Percentiles rank a stretch among this genome's conserved stretches.
Evolutionary conservation across 1,140 invertebrate species (phyloP).

Genomic region (Drosophila repleta): DNA sequence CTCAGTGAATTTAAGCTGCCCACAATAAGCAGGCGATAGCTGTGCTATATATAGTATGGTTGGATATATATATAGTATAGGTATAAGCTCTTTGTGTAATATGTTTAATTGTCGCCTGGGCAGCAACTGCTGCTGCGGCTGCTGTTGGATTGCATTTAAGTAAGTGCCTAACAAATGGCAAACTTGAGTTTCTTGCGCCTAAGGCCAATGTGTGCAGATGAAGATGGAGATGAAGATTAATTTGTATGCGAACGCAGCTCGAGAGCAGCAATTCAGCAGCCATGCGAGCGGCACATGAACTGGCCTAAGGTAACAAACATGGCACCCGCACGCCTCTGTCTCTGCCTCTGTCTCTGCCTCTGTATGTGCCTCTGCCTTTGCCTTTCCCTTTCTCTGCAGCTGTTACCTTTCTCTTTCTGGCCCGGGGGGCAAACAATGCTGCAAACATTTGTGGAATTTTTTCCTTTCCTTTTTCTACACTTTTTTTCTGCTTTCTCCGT

Average conservation of each 20-base stretch:
- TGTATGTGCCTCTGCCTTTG: not conserved
- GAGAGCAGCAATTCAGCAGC: constrained; percentile 53
- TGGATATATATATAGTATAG: not conserved
- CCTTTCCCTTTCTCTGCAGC: not conserved
- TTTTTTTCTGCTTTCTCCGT: not conserved
- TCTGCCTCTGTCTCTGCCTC: not conserved
- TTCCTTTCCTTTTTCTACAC: constrained; percentile 10
- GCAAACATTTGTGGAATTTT: constrained; percentile 64
- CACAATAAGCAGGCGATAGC: not conserved
- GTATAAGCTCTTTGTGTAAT: not conserved
- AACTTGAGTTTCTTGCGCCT: constrained; percentile 50
- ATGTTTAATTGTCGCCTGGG: constrained; percentile 31
- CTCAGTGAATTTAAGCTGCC: not conserved
- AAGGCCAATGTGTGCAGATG: constrained; percentile 44
- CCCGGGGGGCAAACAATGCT: constrained; percentile 35
- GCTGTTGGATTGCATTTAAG: constrained; percentile 36
- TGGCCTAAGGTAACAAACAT: constrained; percentile 59
- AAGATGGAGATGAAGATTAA: constrained; percentile 73
- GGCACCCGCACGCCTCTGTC: not conserved
- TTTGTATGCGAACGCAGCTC: constrained; percentile 66
- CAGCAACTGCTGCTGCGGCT: not conserved
- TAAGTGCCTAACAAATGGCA: constrained; percentile 63
- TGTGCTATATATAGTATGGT: not conserved
- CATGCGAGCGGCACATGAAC: constrained; percentile 40
- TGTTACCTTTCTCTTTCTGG: not conserved